Base-by-base conservation (phyloP, 2,113 vertebrate genomes). In the Alces alces region DNA sequence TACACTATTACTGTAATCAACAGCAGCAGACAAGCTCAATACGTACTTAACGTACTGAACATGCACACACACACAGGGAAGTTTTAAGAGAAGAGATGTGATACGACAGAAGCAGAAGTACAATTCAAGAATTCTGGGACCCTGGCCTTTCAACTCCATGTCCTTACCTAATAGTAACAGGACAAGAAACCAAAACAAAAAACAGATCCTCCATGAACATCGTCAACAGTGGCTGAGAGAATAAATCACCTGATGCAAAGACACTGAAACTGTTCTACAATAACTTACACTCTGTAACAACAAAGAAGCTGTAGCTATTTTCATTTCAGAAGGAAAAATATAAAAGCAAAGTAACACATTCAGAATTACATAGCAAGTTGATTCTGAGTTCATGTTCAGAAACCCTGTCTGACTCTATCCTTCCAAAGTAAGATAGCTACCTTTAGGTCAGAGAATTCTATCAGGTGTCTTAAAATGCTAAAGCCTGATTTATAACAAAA, bases 321-420 rank as follows among this genome's bases (percentile, higher is more conserved):
- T 64, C 54, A 95, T 83, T 96, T 95, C 66, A 92, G 86, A 95
- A 55, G 21, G 58, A 94, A 97, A 93, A 97, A 93, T 7, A 27
- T 30, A 93, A 43, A 92, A 95, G 28, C 87, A 92, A 96, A 92
- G n/a, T 43, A 91, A 60, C 3, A 70, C 33, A 91, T 57, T 50
- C 21, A 89, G 70, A 95, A 92, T 45, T 39, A 84, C 10, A 83
- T 5, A 55, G 11, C 58, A 95, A 90, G 55, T 54, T 9, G 36
- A 70, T 57, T 83, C 13, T 76, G 39, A 89, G 89, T 1, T 58
- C 2, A 45, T 57, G 19, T 84, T 95, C 64, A 64, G 60, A 91
- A 25, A 88, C 16, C 55, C 89, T 57, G 30, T 92, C 76, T 93
- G 15, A 79, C 17, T 86, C 43, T 55, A 58, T 36, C 8, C 66